phyloP scores from a whole-genome alignment of 2,888 invertebrate species.

The Leptopilina syphax region DNA sequence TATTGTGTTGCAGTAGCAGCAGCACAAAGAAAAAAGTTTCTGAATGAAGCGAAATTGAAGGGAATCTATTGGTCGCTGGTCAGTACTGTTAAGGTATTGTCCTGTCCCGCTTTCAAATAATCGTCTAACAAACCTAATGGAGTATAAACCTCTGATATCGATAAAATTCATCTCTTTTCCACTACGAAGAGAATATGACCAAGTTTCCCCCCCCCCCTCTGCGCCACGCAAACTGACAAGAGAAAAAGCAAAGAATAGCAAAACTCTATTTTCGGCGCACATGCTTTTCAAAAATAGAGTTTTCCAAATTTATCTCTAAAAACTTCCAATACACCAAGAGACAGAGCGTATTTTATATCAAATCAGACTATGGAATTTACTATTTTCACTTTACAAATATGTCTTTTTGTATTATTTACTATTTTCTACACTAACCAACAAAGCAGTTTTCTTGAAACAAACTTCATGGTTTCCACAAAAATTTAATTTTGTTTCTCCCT shows the following conservation, averaged over 20 bases:
- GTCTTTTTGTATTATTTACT: too few species aligned
- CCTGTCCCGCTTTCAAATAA: constrained; percentile 70
- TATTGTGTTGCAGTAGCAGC: too few species aligned
- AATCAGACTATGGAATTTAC: too few species aligned
- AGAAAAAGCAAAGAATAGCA: constrained; percentile 1
- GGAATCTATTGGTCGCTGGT: constrained; percentile 57
- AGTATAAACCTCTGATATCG: constrained; percentile 74
- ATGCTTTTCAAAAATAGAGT: background rate
- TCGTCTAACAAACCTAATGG: constrained; percentile 72
- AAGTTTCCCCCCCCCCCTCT: constrained; percentile 19
- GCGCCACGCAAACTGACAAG: background rate
- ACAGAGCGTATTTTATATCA: too few species aligned
- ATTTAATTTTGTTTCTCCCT: too few species aligned
- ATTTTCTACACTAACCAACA: too few species aligned
- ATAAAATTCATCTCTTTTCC: constrained; percentile 62
- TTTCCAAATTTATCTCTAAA: constrained; percentile 4
- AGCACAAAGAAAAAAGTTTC: constrained; percentile 35
- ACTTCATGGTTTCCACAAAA: too few species aligned
- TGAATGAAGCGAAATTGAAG: constrained; percentile 52
- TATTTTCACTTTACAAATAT: too few species aligned
- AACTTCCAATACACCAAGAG: too few species aligned
- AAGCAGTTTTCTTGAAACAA: too few species aligned
- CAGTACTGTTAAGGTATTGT: constrained; percentile 74
- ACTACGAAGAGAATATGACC: constrained; percentile 19
- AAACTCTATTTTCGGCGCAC: background rate